Conservation (phyloP, 2,888 invertebrate species). For the Scrobipalpa costella region DNA sequence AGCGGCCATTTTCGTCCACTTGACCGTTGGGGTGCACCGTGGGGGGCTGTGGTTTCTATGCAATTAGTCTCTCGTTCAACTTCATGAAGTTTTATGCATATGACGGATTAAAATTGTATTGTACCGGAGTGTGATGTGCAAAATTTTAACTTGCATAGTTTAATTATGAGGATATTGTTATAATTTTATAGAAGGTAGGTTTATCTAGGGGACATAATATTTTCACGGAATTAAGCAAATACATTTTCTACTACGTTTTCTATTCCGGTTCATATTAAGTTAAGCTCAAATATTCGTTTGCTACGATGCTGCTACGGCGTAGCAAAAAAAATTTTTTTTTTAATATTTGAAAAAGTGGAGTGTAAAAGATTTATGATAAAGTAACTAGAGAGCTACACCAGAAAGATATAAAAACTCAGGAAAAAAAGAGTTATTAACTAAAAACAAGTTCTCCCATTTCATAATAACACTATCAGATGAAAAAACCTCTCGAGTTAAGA, state of each 20-base stretch:
- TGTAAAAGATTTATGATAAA: neutral
- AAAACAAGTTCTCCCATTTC: constrained; percentile 42
- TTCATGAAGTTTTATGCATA: constrained; percentile 16
- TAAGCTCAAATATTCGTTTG: too few species aligned
- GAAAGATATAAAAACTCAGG: neutral
- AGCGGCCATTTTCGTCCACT: constrained; percentile 61
- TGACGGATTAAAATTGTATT: constrained; percentile 11
- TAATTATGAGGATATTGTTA: neutral
- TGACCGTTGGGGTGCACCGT: constrained; percentile 40
- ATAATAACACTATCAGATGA: constrained; percentile 52
- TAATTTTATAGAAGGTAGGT: too few species aligned
- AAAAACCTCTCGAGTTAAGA: constrained; percentile 61
- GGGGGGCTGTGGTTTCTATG: constrained; percentile 48
- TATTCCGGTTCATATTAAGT: too few species aligned
- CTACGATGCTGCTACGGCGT: neutral
- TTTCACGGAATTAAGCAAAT: too few species aligned
- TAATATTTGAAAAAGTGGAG: neutral
- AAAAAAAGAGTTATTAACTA: constrained; percentile 7
- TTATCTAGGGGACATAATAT: too few species aligned
- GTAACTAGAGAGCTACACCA: too few species aligned
- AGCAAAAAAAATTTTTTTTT: neutral
- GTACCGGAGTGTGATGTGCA: neutral
- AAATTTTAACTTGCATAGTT: neutral
- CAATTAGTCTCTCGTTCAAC: constrained; percentile 41
- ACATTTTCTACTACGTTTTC: too few species aligned